Percentiles rank a stretch among this genome's conserved stretches.
Conservation (phyloP, 2,113 vertebrate genomes). For the Elanoides forficatus region DNA sequence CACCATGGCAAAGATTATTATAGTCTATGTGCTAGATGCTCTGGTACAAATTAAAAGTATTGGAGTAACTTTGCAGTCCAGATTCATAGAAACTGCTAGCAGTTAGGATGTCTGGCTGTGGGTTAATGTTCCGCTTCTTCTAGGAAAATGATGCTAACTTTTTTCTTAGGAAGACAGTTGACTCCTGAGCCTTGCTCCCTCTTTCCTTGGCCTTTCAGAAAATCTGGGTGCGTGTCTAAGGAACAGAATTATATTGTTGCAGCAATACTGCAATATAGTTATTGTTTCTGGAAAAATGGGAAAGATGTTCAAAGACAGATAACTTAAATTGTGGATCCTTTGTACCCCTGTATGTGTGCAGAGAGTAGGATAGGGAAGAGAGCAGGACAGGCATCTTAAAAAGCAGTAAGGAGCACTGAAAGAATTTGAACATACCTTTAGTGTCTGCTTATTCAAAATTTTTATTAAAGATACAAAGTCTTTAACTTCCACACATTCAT, state of each 20-base stretch:
- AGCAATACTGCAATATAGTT: not conserved
- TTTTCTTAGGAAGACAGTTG: not conserved
- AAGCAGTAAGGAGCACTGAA: not conserved
- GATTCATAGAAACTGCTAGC: not conserved
- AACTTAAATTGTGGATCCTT: not conserved
- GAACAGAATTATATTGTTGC: not conserved
- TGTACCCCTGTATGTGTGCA: not conserved
- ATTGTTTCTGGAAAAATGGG: not conserved
- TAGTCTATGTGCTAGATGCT: not conserved
- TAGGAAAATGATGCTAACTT: not conserved
- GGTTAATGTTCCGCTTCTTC: not conserved
- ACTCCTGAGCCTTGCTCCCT: not conserved
- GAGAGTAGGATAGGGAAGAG: not conserved
- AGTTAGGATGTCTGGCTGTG: not conserved
- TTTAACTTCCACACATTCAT: not conserved
- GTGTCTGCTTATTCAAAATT: not conserved
- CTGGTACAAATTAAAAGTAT: not conserved
- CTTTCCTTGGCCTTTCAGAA: not conserved
- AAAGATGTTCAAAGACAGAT: not conserved
- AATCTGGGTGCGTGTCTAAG: not conserved
- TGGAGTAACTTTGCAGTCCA: not conserved
- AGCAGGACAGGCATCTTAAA: not conserved
- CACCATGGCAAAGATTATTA: not conserved
- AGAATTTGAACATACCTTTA: not conserved
- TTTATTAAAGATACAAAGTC: not conserved